Conservation (phyloP, 2,113 vertebrate species). For the Solea senegalensis region DNA sequence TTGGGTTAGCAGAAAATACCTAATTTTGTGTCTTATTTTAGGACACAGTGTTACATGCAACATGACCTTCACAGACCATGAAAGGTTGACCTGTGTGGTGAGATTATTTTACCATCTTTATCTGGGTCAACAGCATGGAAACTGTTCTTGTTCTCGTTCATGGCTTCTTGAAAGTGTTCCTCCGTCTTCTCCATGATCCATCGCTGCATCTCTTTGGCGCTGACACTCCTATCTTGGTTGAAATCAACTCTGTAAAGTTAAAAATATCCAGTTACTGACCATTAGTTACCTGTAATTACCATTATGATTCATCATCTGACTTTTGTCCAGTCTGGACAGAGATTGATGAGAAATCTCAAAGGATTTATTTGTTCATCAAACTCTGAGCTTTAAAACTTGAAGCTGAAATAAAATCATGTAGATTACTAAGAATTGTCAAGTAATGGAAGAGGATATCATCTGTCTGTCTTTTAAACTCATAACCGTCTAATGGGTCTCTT, state of each 20-base stretch:
- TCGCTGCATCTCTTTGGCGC: slow-evolving; percentile 93
- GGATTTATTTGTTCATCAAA: too few species aligned
- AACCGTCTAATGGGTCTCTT: too few species aligned
- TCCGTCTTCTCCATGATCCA: slow-evolving; percentile 98
- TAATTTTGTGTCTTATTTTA: too few species aligned
- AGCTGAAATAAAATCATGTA: too few species aligned
- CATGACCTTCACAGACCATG: too few species aligned
- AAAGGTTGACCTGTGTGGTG: not conserved
- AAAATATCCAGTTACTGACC: not conserved
- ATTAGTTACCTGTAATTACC: not conserved
- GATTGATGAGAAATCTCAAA: too few species aligned
- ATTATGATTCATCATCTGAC: not conserved
- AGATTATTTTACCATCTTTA: slow-evolving; percentile 79
- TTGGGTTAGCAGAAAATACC: not conserved
- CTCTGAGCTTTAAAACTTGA: too few species aligned
- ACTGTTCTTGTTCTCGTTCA: slow-evolving; percentile 90
- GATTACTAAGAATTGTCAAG: too few species aligned
- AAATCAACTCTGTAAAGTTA: slow-evolving; percentile 85
- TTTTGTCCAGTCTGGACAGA: not conserved
- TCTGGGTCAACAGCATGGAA: slow-evolving; percentile 94
- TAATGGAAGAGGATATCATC: too few species aligned
- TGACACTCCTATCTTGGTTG: slow-evolving; percentile 87
- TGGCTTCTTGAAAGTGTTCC: slow-evolving; percentile 93
- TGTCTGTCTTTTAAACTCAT: too few species aligned
- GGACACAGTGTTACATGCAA: too few species aligned